These are phyloP conservation scores for Gambusia holbrooki DNA, from an alignment of 2,113 vertebrate species.

Conservation along the genomic window DNA sequence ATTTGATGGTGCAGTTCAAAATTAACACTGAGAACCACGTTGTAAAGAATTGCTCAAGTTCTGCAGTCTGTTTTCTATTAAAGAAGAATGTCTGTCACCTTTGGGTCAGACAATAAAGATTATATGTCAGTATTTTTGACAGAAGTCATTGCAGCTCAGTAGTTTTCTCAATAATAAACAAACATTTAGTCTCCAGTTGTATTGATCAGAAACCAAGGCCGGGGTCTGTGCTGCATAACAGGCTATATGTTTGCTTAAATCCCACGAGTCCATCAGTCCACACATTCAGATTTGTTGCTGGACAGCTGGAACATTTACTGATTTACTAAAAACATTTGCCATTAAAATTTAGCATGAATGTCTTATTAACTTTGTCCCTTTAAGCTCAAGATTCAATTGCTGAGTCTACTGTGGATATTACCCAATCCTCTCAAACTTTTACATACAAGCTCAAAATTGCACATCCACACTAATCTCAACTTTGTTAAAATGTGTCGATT, in stretches of 20 bases:
- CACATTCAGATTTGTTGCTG: constrained; percentile 17
- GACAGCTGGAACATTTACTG: neutral
- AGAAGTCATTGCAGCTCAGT: neutral
- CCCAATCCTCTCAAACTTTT: too few species aligned
- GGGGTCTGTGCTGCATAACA: constrained; percentile 58
- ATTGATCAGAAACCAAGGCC: constrained; percentile 66
- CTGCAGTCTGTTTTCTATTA: too few species aligned
- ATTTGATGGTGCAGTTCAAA: neutral
- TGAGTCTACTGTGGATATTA: too few species aligned
- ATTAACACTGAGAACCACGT: neutral
- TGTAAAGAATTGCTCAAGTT: neutral
- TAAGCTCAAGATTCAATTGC: too few species aligned
- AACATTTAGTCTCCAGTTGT: constrained; percentile 17
- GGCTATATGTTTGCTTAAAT: constrained; percentile 56
- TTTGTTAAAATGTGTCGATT: too few species aligned
- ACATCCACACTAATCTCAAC: too few species aligned
- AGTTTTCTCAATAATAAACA: neutral
- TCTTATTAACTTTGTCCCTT: too few species aligned
- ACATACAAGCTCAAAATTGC: too few species aligned
- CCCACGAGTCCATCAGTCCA: constrained; percentile 60
- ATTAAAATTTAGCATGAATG: too few species aligned
- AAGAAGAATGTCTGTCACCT: too few species aligned
- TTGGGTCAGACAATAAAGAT: too few species aligned
- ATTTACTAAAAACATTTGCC: neutral
- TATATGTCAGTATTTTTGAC: too few species aligned